Base-by-base conservation (phyloP, 2,113 vertebrate species). In the Neogale vison region DNA sequence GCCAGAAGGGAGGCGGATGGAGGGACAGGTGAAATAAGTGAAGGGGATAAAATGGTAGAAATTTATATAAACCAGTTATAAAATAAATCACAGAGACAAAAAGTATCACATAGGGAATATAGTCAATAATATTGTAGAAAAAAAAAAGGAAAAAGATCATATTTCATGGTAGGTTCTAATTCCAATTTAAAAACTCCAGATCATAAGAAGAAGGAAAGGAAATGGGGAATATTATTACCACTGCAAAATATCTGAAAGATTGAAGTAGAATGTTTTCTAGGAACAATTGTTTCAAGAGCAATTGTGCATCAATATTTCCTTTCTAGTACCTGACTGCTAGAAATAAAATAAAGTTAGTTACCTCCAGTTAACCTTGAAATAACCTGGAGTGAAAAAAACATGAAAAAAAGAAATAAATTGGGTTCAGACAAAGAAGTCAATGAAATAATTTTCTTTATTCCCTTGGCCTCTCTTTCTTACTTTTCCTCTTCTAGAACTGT, bases 311-410 rank as follows among this genome's bases (percentile, higher is more conserved):
- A 47, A n/a, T 42, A 42, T 88, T 84, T 88, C 18, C 31, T 96
- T 90, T 52, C 20, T 92, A 77, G 42, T 65, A 88, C 29, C 13
- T 84, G 11, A 81, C 52, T 11, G 1, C 47, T 88, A 88, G 34
- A 85, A 57, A 34, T 72, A 23, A 50, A 69, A 77, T 84, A 69
- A 91, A 95, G 4, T 88, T 88, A 88, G 10, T 18, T 88, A 45
- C 34, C 42, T 91, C 34, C 20, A 77, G 3, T 61, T 82, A 79
- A 39, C 50, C 93, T 85, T 96, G 74, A 97, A 80, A 79, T 39
- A 87, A 45, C 14, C 0, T 15, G 31, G 15, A 45, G 8, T 77
- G 21, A 71, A 92, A 39, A 65, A 23, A 39, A 74, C 15, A 6
- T 63, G 11, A 18, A 55, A 36, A 36, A 31, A 79, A 63, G 4